Percentiles rank a stretch among this genome's conserved stretches.
These are phyloP conservation scores for Pungitius pungitius DNA, from an alignment of 2,113 vertebrate genomes.

Conservation along the genomic window DNA sequence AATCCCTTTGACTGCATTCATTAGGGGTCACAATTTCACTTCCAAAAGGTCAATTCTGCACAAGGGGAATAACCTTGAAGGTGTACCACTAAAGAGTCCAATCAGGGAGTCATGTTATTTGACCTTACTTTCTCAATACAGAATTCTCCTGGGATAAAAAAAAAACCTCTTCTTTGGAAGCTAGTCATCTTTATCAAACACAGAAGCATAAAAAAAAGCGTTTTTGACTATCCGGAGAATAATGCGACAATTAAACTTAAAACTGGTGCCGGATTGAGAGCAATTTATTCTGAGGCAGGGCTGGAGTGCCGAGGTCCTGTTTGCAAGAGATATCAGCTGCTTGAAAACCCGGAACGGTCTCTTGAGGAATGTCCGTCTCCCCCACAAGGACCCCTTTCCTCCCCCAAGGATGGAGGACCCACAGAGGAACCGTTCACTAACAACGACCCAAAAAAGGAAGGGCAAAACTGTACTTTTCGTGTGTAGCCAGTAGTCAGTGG, in stretches of 20 bases:
- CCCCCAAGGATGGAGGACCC: conserved; percentile 39
- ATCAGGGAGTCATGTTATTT: conserved; percentile 74
- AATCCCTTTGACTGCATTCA: conserved; percentile 52
- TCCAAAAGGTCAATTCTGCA: conserved; percentile 67
- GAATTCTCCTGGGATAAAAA: conserved; percentile 63
- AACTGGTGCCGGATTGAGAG: conserved; percentile 61
- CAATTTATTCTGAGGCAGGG: conserved; percentile 69
- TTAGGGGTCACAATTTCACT: conserved; percentile 66
- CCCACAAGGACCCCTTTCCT: conserved; percentile 54
- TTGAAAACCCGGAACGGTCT: conserved; percentile 65
- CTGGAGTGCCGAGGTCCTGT: conserved; percentile 51
- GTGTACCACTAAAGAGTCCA: conserved; percentile 65
- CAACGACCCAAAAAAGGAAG: conserved; percentile 33
- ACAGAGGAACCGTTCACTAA: conserved; percentile 44
- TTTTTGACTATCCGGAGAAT: conserved; percentile 75
- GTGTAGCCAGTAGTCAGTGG: conserved; percentile 19
- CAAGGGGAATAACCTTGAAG: conserved; percentile 74
- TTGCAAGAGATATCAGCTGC: conserved; percentile 69
- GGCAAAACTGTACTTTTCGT: conserved; percentile 17
- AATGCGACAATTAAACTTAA: conserved; percentile 75
- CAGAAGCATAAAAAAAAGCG: conserved; percentile 54
- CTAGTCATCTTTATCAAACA: conserved; percentile 74
- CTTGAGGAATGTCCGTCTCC: conserved; percentile 65
- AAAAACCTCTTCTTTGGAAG: conserved; percentile 53
- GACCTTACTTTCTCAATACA: conserved; percentile 70